phyloP scores from a whole-genome alignment of 1,140 invertebrate genomes.

The Drosophila littoralis region DNA sequence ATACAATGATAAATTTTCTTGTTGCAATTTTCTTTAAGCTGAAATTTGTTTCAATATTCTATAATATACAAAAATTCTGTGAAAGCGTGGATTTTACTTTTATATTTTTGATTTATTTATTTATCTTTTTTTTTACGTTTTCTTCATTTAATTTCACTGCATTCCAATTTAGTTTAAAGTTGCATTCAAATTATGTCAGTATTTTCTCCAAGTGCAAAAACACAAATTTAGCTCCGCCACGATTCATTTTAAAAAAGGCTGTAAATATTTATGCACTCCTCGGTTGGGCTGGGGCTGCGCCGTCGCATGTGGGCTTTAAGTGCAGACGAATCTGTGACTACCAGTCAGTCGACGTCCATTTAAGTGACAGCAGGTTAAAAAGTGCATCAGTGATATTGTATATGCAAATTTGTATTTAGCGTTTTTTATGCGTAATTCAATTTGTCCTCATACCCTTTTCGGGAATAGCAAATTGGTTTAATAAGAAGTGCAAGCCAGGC shows the following conservation, averaged over 20 bases:
- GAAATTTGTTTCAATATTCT: no score
- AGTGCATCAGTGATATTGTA: conserved; percentile 64
- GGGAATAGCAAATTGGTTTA: no score
- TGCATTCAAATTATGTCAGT: neutral
- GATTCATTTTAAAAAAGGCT: conserved; percentile 73
- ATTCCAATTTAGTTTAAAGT: no score
- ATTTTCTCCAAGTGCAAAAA: conserved; percentile 24
- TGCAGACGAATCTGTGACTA: conserved; percentile 36
- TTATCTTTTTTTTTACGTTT: neutral
- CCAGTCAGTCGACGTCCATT: conserved; percentile 28
- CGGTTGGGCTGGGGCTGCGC: neutral
- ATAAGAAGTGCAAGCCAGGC: no score
- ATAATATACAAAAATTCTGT: no score
- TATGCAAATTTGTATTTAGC: conserved; percentile 79
- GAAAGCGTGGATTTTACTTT: no score
- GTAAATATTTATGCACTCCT: conserved; percentile 72
- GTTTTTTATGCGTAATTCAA: conserved; percentile 68
- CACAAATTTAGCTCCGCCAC: conserved; percentile 36
- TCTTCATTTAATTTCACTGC: neutral
- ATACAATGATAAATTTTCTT: no score
- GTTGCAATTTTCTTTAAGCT: no score
- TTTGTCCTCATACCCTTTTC: neutral
- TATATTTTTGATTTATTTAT: neutral
- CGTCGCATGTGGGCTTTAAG: conserved; percentile 32
- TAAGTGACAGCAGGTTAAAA: conserved; percentile 60